Evolutionary conservation across 2,888 invertebrate species (phyloP).

Genomic region (Thelaira solivaga): DNA sequence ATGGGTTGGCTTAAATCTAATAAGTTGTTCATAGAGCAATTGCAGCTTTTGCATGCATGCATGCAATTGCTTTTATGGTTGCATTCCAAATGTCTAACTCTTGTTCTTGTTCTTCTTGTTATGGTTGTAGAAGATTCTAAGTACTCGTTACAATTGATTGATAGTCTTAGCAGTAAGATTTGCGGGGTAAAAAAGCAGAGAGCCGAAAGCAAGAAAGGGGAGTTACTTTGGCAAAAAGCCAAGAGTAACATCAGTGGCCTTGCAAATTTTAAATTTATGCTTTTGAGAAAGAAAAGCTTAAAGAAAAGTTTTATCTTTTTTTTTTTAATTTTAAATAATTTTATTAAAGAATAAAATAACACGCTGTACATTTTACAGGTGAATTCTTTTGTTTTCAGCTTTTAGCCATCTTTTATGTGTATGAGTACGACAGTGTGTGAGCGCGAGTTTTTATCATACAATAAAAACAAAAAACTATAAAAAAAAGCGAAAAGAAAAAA

Average conservation of each 20-base stretch:
- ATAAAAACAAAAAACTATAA: background rate
- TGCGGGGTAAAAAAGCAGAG: background rate
- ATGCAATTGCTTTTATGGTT: conserved; percentile 26
- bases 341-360: conserved; percentile 21
- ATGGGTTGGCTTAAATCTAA: conserved; percentile 26
- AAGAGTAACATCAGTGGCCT: conserved; percentile 27
- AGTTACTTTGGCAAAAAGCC: conserved; percentile 2
- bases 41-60: conserved; percentile 23
- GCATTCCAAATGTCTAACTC: conserved; percentile 14
- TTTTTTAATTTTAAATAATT: conserved; percentile 20
- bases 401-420: background rate
- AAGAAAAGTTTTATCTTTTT: conserved; percentile 17
- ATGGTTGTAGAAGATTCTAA: background rate
- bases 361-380: conserved; percentile 5
- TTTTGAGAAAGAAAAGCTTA: background rate
- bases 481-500: background rate
- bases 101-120: conserved; percentile 8
- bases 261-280: conserved; percentile 14
- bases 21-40: conserved; percentile 27
- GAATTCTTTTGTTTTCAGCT: conserved; percentile 3
- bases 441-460: background rate
- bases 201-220: background rate
- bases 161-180: background rate
- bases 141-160: conserved; percentile 50
- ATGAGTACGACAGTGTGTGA: background rate